A percentile compares a stretch with the other conserved stretches of the same genome.
These are phyloP conservation scores for Enteromius viviparus DNA, from an alignment of 2,797 vertebrate genomes.

Conservation along the genomic window DNA sequence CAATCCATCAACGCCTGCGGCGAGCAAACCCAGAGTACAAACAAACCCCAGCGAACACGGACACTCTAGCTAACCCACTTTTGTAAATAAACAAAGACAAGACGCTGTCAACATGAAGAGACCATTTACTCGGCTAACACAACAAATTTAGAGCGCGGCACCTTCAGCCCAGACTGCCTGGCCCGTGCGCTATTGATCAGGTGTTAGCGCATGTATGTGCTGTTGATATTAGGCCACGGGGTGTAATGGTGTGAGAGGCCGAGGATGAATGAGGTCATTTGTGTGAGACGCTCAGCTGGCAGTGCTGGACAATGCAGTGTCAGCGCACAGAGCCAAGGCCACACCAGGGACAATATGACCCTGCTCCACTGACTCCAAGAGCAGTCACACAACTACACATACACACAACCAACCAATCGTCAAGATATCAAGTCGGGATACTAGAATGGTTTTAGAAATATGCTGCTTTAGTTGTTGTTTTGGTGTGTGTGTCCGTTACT, in stretches of 20 bases:
- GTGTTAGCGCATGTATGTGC: constrained; percentile 49
- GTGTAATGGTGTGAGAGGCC: constrained; percentile 82
- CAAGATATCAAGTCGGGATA: background rate
- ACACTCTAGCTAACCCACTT: constrained; percentile 20
- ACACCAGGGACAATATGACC: constrained; percentile 78
- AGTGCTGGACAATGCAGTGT: constrained; percentile 77
- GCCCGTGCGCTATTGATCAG: constrained; percentile 49
- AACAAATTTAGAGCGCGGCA: constrained; percentile 44
- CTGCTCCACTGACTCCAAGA: constrained; percentile 75
- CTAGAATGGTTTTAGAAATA: background rate
- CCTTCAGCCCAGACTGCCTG: constrained; percentile 21
- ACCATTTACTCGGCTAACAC: constrained; percentile 44
- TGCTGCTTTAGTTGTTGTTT: background rate
- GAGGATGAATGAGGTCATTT: constrained; percentile 84
- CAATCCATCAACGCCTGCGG: constrained; percentile 46
- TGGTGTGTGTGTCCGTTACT: background rate
- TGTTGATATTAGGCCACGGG: constrained; percentile 57
- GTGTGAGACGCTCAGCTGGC: constrained; percentile 75
- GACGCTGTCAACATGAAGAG: constrained; percentile 35
- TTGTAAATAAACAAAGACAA: constrained; percentile 47
- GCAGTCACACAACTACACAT: constrained; percentile 57
- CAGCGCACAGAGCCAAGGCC: constrained; percentile 76
- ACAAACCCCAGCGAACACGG: constrained; percentile 31
- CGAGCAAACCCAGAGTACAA: constrained; percentile 34
- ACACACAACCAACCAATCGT: background rate